Conservation (phyloP, 1,140 invertebrate genomes). For the Diploscapter pachys region DNA sequence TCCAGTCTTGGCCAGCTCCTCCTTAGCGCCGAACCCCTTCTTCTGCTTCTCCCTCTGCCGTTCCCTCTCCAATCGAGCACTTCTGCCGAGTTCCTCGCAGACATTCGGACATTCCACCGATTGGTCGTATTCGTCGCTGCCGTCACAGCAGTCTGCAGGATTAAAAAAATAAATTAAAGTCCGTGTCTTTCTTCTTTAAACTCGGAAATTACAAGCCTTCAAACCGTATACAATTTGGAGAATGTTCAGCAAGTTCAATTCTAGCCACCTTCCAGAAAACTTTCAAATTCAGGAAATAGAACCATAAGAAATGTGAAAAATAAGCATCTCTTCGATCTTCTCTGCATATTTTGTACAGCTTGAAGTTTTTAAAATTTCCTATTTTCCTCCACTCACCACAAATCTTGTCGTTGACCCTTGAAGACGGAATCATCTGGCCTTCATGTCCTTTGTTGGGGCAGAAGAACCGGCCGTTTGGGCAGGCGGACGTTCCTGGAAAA, state of each 20-base stretch:
- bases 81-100: constrained; percentile 76
- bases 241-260: no score
- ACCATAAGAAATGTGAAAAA: neutral
- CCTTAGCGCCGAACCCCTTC: constrained; percentile 70
- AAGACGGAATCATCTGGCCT: constrained; percentile 77
- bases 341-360: no score
- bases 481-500: constrained; percentile 78
- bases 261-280: no score
- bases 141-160: constrained; percentile 87
- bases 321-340: no score
- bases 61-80: constrained; percentile 69
- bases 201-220: no score
- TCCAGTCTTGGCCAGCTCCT: constrained; percentile 75
- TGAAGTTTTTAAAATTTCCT: neutral
- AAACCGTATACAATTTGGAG: no score
- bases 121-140: constrained; percentile 73
- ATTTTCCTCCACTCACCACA: constrained; percentile 70
- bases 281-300: no score
- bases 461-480: constrained; percentile 79
- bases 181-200: no score
- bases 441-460: constrained; percentile 84
- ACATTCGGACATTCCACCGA: constrained; percentile 46
- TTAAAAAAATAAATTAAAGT: constrained; percentile 15
- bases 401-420: constrained; percentile 88
- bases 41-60: constrained; percentile 62